A percentile compares a stretch with the other conserved stretches of the same genome.
Conservation (phyloP, 2,113 vertebrate species). For the Alexandromys fortis region DNA sequence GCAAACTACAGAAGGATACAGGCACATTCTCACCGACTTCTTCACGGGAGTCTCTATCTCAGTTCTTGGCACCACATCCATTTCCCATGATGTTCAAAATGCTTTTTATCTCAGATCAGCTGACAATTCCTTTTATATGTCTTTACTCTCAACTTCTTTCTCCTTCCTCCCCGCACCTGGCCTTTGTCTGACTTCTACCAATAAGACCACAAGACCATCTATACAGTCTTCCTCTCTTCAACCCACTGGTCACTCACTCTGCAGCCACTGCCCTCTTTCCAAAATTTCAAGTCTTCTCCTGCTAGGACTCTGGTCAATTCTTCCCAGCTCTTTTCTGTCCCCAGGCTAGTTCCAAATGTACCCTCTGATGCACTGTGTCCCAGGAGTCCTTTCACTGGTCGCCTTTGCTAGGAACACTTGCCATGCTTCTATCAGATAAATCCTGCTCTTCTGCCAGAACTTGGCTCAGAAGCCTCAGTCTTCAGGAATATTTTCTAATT, state of each 20-base stretch:
- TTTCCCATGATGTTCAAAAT: too few species aligned
- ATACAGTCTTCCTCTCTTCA: background rate
- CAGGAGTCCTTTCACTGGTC: background rate
- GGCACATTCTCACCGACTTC: background rate
- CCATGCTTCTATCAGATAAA: background rate
- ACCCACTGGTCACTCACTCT: background rate
- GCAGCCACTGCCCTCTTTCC: background rate
- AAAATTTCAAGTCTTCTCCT: background rate
- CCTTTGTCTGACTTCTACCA: background rate
- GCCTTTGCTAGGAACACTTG: background rate
- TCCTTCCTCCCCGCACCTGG: background rate
- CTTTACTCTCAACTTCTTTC: background rate
- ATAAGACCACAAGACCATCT: background rate
- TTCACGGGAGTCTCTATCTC: background rate
- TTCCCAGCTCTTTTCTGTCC: background rate
- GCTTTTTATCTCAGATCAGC: background rate
- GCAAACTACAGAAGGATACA: background rate
- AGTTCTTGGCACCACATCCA: background rate
- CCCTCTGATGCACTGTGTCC: background rate
- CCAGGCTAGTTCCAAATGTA: background rate
- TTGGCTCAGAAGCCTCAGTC: background rate
- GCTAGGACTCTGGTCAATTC: background rate
- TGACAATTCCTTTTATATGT: background rate
- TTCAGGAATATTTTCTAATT: background rate
- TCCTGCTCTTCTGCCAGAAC: background rate